Percentiles rank a stretch among this genome's conserved stretches.
Evolutionary conservation across 2,888 invertebrate genomes (phyloP).

Genomic region (Leptothorax acervorum): DNA sequence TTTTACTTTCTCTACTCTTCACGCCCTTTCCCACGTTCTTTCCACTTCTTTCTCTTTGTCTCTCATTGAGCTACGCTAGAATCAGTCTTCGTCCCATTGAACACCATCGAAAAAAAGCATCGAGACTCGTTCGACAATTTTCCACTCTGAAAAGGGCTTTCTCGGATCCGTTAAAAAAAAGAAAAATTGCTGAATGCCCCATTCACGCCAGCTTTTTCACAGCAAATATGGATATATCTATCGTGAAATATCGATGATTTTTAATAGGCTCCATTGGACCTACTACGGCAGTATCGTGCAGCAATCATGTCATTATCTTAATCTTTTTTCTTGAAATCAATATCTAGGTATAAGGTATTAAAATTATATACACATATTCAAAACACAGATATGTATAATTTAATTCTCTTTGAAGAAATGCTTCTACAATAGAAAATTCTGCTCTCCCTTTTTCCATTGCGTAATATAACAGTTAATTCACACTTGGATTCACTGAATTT

Average conservation of each 20-base stretch:
- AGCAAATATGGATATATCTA: conserved; percentile 15
- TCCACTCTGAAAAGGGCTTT: conserved; percentile 41
- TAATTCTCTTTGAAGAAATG: not conserved
- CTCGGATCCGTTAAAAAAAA: conserved; percentile 16
- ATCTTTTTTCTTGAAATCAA: not conserved
- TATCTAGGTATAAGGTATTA: not conserved
- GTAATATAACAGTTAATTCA: not conserved
- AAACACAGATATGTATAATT: not conserved
- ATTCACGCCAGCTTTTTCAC: conserved; percentile 2
- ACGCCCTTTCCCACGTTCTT: conserved; percentile 12
- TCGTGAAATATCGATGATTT: not conserved
- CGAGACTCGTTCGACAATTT: conserved; percentile 43
- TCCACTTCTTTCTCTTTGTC: not conserved
- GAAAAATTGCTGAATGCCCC: not conserved
- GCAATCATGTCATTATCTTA: not conserved
- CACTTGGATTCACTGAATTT: not conserved
- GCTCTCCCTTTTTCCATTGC: not conserved
- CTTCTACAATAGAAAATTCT: not conserved
- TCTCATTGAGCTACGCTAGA: conserved; percentile 46
- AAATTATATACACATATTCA: not conserved
- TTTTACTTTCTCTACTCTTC: conserved; percentile 58
- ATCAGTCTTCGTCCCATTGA: conserved; percentile 61
- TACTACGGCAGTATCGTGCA: not conserved
- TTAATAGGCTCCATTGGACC: not conserved
- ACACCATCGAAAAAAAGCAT: conserved; percentile 25